These are phyloP conservation scores for Drosophila paramelanica DNA, from an alignment of 2,888 invertebrate genomes.

Conservation along the genomic window DNA sequence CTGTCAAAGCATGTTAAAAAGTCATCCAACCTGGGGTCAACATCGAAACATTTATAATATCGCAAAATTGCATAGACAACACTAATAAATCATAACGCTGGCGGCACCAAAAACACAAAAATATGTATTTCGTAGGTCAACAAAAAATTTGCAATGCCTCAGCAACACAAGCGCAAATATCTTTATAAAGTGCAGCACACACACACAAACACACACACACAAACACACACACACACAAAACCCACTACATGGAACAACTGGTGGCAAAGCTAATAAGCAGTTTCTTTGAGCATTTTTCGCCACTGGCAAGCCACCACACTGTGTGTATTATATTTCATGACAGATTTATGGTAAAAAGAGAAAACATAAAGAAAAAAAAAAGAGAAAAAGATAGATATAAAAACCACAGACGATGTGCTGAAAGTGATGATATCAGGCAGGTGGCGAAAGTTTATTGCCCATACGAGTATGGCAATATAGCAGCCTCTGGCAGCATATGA, in stretches of 20 bases:
- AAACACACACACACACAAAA: neutral
- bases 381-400: conserved; percentile 20
- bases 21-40: conserved; percentile 13
- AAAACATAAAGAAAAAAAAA: conserved; percentile 1
- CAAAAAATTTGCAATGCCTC: conserved; percentile 33
- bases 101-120: conserved; percentile 16
- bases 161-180: conserved; percentile 20
- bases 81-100: conserved; percentile 52
- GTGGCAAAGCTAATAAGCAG: conserved; percentile 69
- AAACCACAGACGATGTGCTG: conserved; percentile 56
- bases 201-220: conserved; percentile 1
- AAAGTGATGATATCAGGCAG: conserved; percentile 54
- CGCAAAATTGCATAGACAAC: conserved; percentile 29
- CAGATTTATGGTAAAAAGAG: conserved; percentile 68
- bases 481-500: conserved; percentile 12
- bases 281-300: conserved; percentile 43
- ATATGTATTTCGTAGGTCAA: conserved; percentile 24
- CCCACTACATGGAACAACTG: conserved; percentile 23
- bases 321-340: conserved; percentile 50
- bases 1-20: conserved; percentile 49
- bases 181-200: conserved; percentile 31
- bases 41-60: conserved; percentile 4
- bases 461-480: conserved; percentile 19
- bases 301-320: conserved; percentile 23
- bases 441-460: conserved; percentile 66